These are phyloP conservation scores for Ctena decussata DNA, from an alignment of 2,888 invertebrate genomes.

Conservation along the genomic window DNA sequence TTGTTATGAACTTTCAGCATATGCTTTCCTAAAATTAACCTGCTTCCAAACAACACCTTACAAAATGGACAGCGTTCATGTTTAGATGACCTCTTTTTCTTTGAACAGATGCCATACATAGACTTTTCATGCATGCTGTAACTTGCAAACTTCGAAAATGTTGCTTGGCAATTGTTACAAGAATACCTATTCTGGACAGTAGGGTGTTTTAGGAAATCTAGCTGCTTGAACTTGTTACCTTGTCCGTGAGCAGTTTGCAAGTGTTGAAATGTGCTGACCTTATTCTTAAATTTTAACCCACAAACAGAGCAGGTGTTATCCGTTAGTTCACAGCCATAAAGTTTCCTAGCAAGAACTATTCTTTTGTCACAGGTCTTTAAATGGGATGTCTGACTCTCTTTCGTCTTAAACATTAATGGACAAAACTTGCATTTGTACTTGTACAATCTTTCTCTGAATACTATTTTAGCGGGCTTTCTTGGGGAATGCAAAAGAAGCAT, in stretches of 20 bases:
- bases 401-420: background rate
- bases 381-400: background rate
- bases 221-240: background rate
- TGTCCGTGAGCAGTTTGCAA: background rate
- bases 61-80: background rate
- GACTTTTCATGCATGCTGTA: background rate
- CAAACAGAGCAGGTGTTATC: background rate
- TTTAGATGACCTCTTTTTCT: background rate
- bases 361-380: background rate
- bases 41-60: background rate
- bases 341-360: background rate
- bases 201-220: background rate
- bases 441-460: background rate
- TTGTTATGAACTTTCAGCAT: background rate
- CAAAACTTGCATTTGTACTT: constrained; percentile 1
- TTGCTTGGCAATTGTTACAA: background rate
- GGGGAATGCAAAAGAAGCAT: background rate
- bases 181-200: background rate
- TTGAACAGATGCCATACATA: background rate
- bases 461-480: background rate
- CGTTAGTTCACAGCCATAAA: background rate
- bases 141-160: background rate
- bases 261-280: background rate
- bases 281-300: background rate
- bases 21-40: background rate